Evolutionary conservation across 2,797 vertebrate species (phyloP).

Genomic region (Sebastiscus albofasciatus): DNA sequence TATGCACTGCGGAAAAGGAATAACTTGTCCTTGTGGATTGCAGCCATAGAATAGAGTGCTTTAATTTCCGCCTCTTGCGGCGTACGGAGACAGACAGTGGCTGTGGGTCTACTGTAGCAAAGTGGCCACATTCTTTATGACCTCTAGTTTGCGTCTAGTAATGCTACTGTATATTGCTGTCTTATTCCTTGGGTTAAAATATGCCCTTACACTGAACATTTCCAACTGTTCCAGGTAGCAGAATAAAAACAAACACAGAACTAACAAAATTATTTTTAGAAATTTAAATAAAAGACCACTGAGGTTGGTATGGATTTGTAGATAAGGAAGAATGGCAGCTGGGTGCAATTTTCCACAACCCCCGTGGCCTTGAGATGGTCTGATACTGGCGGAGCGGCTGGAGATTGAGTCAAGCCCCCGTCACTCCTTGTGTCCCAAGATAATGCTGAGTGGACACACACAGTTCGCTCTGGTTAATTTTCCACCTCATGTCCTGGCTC

Average conservation of each 20-base stretch:
- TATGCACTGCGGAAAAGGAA: constrained; percentile 28
- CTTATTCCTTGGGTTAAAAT: not conserved
- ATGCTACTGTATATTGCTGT: not conserved
- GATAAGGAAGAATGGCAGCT: constrained; percentile 25
- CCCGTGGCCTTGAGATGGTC: constrained; percentile 37
- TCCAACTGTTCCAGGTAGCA: not conserved
- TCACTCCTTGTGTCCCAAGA: constrained; percentile 45
- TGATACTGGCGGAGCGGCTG: constrained; percentile 33
- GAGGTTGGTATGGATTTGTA: constrained; percentile 22
- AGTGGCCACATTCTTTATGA: not conserved
- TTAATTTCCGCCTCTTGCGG: constrained; percentile 12
- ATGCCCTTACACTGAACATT: not conserved
- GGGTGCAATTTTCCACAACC: constrained; percentile 50
- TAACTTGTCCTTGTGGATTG: constrained; percentile 26
- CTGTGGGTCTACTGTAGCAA: not conserved
- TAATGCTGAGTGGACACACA: constrained; percentile 70
- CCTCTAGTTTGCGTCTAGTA: not conserved
- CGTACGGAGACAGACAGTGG: not conserved
- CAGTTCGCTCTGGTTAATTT: constrained; percentile 66
- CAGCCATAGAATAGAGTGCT: constrained; percentile 9
- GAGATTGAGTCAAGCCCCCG: constrained; percentile 48
- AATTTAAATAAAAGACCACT: too few relatives aligned
- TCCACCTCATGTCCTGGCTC: constrained; percentile 59
- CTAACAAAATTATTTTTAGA: not conserved
- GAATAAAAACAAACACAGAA: not conserved